These are phyloP conservation scores for Tonatia bakeri DNA, from an alignment of 2,113 vertebrate genomes.

Conservation along the genomic window DNA sequence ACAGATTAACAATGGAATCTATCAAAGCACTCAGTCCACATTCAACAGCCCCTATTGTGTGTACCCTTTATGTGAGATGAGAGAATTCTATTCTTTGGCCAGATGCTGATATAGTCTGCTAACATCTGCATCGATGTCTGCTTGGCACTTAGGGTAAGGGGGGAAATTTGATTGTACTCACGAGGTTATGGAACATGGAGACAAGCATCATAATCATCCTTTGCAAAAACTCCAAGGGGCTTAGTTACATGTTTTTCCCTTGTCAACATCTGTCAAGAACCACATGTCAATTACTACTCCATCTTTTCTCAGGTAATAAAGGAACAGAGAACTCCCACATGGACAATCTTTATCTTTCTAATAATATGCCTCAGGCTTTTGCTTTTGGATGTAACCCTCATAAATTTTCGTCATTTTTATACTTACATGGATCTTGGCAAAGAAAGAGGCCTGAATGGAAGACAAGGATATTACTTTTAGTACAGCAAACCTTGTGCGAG, in stretches of 20 bases:
- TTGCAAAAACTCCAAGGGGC: neutral
- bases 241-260: slow-evolving; percentile 49
- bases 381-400: slow-evolving; percentile 38
- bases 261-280: slow-evolving; percentile 61
- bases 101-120: neutral
- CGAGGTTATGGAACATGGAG: slow-evolving; percentile 31
- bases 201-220: slow-evolving; percentile 40
- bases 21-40: neutral
- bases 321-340: slow-evolving; percentile 45
- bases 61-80: neutral
- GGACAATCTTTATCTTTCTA: slow-evolving; percentile 58
- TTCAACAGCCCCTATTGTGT: neutral
- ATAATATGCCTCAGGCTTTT: slow-evolving; percentile 20
- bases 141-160: slow-evolving; percentile 36
- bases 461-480: neutral
- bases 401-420: slow-evolving; percentile 48
- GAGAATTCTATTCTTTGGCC: slow-evolving; percentile 43
- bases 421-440: neutral
- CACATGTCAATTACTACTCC: slow-evolving; percentile 11
- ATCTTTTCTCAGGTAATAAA: slow-evolving; percentile 56
- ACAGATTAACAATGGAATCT: neutral
- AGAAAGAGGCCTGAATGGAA: neutral
- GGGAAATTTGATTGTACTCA: slow-evolving; percentile 29
- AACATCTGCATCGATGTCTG: slow-evolving; percentile 60
- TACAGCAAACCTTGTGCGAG: neutral